Percentiles rank a stretch among this genome's conserved stretches.
phyloP scores from a whole-genome alignment of 2,888 invertebrate species.

The Agrilus biguttatus region DNA sequence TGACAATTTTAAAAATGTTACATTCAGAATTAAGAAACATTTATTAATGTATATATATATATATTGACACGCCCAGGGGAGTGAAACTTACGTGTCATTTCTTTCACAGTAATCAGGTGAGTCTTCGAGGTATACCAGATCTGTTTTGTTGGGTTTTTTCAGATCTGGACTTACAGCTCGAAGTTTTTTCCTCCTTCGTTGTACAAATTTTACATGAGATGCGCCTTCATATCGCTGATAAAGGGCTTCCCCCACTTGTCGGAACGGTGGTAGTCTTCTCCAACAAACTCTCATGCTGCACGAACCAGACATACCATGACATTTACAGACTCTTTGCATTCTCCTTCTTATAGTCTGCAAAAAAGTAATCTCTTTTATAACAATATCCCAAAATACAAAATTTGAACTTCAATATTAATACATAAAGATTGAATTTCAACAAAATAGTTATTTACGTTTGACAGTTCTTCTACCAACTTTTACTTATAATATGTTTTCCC shows the following conservation, averaged over 20 bases:
- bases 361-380: conserved; percentile 3
- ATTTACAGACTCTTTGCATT: conserved; percentile 83
- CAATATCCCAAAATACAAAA: too few species aligned
- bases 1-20: too few species aligned
- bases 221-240: conserved; percentile 77
- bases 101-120: conserved; percentile 86
- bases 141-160: conserved; percentile 81
- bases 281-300: conserved; percentile 85
- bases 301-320: conserved; percentile 87
- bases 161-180: conserved; percentile 60
- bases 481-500: too few species aligned
- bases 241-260: conserved; percentile 62
- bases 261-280: conserved; percentile 66
- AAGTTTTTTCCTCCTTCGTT: conserved; percentile 48
- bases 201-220: conserved; percentile 62
- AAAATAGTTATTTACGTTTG: too few species aligned
- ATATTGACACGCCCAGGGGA: not conserved
- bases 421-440: too few species aligned
- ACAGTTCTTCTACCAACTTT: too few species aligned
- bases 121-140: conserved; percentile 77
- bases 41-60: too few species aligned
- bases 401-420: too few species aligned
- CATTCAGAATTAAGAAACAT: too few species aligned
- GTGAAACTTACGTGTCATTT: conserved; percentile 56
- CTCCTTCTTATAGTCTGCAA: conserved; percentile 51